A percentile compares a stretch with the other conserved stretches of the same genome.
These are phyloP conservation scores for Neostethus bicornis DNA, from an alignment of 2,797 vertebrate genomes.

Conservation along the genomic window DNA sequence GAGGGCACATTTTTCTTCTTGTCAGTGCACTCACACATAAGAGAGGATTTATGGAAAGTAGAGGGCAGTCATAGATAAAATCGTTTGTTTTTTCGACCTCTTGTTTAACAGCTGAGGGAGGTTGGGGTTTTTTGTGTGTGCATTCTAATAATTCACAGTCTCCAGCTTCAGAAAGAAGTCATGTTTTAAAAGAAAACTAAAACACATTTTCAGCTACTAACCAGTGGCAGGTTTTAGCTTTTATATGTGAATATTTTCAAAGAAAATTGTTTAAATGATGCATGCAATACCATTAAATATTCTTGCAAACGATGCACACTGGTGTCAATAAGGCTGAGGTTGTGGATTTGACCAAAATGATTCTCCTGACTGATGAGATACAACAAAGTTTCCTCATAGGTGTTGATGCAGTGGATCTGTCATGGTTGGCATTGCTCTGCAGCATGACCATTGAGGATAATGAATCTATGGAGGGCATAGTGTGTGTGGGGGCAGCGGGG, in stretches of 20 bases:
- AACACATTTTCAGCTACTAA: constrained; percentile 44
- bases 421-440: too few relatives aligned
- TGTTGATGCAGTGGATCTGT: too few relatives aligned
- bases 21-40: constrained; percentile 58
- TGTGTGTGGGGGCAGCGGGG: too few relatives aligned
- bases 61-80: constrained; percentile 68
- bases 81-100: constrained; percentile 78
- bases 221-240: constrained; percentile 39
- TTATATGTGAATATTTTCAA: constrained; percentile 26
- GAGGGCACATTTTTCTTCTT: constrained; percentile 57
- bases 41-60: constrained; percentile 74
- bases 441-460: too few relatives aligned
- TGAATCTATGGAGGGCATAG: too few relatives aligned
- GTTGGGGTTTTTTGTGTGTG: constrained; percentile 54
- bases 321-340: too few relatives aligned
- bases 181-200: constrained; percentile 26
- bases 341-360: too few relatives aligned
- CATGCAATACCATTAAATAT: constrained; percentile 28
- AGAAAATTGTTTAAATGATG: constrained; percentile 20
- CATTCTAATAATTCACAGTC: constrained; percentile 53
- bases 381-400: too few relatives aligned
- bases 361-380: too few relatives aligned
- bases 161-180: constrained; percentile 17
- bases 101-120: constrained; percentile 64
- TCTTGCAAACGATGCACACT: too few relatives aligned